Conservation (phyloP, 2,888 invertebrate genomes). For the Caenorhabditis sulstoni region DNA sequence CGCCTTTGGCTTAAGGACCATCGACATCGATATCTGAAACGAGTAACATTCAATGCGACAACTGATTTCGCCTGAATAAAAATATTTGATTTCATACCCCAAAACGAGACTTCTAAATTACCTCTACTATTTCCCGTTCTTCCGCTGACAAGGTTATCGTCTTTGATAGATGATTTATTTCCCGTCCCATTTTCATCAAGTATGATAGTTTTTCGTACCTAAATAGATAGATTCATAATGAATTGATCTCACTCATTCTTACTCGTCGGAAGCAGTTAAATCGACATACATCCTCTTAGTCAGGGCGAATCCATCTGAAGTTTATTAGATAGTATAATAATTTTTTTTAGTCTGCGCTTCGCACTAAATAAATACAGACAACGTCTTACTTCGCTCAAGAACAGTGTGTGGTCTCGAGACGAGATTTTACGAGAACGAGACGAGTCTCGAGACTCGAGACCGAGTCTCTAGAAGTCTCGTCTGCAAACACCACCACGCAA, state of each 20-base stretch:
- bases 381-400: neutral
- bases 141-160: neutral
- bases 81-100: neutral
- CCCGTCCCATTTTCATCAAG: conserved; percentile 38
- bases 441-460: too few species aligned
- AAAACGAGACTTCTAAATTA: neutral
- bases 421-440: too few species aligned
- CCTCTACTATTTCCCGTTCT: conserved; percentile 26
- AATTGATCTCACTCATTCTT: neutral
- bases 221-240: neutral
- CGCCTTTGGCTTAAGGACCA: neutral
- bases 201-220: conserved; percentile 28
- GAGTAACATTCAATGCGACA: neutral
- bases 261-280: neutral
- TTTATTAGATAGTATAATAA: neutral
- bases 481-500: too few species aligned
- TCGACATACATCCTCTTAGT: neutral
- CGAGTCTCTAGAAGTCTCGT: too few species aligned
- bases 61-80: too few species aligned
- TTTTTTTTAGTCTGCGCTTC: too few species aligned
- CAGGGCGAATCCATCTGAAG: conserved; percentile 11
- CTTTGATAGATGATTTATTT: conserved; percentile 18
- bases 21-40: conserved; percentile 25
- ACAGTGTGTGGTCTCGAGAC: too few species aligned
- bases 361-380: neutral